These are phyloP conservation scores for Schizopygopsis pylzovi DNA, from an alignment of 2,797 vertebrate species.

Conservation along the genomic window DNA sequence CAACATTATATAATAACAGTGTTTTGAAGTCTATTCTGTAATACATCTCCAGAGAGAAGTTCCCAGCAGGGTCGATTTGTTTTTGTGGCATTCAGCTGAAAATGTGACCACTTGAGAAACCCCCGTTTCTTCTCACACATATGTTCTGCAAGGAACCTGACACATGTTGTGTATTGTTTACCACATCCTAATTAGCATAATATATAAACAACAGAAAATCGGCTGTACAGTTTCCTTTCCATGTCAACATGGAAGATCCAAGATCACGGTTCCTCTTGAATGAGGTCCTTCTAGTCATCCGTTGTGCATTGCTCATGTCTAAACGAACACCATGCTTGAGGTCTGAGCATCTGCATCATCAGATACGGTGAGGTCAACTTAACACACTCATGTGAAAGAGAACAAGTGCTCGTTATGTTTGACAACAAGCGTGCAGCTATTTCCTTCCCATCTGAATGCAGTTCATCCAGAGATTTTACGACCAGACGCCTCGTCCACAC, in stretches of 20 bases:
- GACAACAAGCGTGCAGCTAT: slow-evolving; percentile 24
- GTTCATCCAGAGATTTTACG: neutral
- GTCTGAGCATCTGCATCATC: slow-evolving; percentile 38
- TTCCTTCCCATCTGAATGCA: slow-evolving; percentile 30
- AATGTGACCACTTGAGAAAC: slow-evolving; percentile 69
- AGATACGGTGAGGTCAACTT: slow-evolving; percentile 57
- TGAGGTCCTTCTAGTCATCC: neutral
- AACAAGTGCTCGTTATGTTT: slow-evolving; percentile 7
- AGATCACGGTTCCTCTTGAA: neutral
- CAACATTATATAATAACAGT: neutral
- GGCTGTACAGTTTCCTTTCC: neutral
- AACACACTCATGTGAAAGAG: neutral
- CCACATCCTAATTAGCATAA: neutral
- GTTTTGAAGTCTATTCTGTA: neutral
- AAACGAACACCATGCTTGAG: neutral
- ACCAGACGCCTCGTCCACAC: slow-evolving; percentile 25
- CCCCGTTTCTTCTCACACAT: slow-evolving; percentile 67
- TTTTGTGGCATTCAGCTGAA: slow-evolving; percentile 51
- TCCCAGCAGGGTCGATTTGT: neutral
- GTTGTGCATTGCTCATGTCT: neutral
- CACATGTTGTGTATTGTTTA: neutral
- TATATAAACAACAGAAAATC: neutral
- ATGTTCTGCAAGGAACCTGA: neutral
- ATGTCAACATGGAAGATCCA: neutral
- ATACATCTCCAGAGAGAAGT: neutral